Percentiles rank a stretch among this genome's conserved stretches.
These are phyloP conservation scores for Atta cephalotes DNA, from an alignment of 1,140 invertebrate genomes.

Conservation along the genomic window DNA sequence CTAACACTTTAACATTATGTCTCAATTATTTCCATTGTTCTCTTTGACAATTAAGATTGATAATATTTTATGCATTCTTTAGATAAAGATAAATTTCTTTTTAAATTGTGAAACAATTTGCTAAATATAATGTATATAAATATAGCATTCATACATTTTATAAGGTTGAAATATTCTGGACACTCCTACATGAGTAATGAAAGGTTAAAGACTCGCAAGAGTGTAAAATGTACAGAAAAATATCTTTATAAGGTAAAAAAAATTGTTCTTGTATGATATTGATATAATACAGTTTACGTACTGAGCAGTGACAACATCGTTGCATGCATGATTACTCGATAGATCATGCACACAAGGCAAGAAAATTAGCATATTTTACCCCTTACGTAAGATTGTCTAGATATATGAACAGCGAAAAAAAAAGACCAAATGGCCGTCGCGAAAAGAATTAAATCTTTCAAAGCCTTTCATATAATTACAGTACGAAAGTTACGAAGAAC, in stretches of 20 bases:
- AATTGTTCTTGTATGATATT: neutral
- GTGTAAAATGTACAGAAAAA: neutral
- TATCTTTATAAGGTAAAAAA: neutral
- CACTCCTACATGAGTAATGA: too few relatives aligned
- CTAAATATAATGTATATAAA: too few relatives aligned
- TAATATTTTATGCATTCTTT: too few relatives aligned
- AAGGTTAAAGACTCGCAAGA: neutral
- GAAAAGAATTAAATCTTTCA: neutral
- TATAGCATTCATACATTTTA: too few relatives aligned
- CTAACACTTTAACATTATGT: too few relatives aligned
- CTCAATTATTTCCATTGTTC: too few relatives aligned
- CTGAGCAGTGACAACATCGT: neutral
- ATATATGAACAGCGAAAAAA: constrained; percentile 29
- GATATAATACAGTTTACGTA: neutral
- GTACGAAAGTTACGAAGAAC: neutral
- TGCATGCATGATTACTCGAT: constrained; percentile 45
- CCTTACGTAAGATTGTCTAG: constrained; percentile 64
- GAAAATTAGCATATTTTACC: constrained; percentile 60
- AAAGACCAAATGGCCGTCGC: constrained; percentile 22
- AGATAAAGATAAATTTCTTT: too few relatives aligned
- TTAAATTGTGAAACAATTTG: too few relatives aligned
- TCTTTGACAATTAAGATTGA: too few relatives aligned
- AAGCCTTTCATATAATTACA: neutral
- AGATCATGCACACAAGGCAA: constrained; percentile 8
- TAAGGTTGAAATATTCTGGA: too few relatives aligned